Conservation (phyloP, 30 jellyfish, hydroid and myxozoan species). For the Chironex yamaguchii region DNA sequence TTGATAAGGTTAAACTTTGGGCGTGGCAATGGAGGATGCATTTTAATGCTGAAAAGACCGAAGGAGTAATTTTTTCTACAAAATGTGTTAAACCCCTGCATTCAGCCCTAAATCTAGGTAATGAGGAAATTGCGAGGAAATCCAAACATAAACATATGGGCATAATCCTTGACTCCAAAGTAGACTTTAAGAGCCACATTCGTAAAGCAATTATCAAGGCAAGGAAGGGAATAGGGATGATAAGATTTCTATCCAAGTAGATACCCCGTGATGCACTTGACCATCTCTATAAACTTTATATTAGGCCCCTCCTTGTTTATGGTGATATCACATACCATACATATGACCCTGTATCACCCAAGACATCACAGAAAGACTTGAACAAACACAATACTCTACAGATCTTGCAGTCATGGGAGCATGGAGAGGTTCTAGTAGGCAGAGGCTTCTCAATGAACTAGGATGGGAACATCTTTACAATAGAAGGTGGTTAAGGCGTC, state of each 20-base stretch:
- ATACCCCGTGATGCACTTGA: neutral
- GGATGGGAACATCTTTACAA: no score
- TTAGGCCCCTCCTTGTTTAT: no score
- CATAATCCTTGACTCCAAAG: constrained; percentile 1
- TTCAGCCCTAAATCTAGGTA: neutral
- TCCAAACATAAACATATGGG: constrained; percentile 15
- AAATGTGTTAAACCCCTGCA: neutral
- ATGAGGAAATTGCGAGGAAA: neutral
- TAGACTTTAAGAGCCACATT: neutral
- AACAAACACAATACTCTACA: no score
- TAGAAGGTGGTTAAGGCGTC: no score
- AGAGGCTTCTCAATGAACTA: no score
- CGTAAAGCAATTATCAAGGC: constrained; percentile 1
- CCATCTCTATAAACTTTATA: constrained; percentile 3
- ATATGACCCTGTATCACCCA: no score
- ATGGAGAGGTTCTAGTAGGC: no score
- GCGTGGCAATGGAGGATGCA: no score
- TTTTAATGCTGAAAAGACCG: constrained; percentile 27
- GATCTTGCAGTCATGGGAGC: no score
- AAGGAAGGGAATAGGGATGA: constrained; percentile 11
- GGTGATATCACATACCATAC: no score
- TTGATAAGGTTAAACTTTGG: no score
- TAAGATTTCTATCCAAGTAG: neutral
- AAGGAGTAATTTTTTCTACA: neutral
- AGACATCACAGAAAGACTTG: no score